Conservation (phyloP, 2,113 vertebrate genomes). For the Saccopteryx bilineata region DNA sequence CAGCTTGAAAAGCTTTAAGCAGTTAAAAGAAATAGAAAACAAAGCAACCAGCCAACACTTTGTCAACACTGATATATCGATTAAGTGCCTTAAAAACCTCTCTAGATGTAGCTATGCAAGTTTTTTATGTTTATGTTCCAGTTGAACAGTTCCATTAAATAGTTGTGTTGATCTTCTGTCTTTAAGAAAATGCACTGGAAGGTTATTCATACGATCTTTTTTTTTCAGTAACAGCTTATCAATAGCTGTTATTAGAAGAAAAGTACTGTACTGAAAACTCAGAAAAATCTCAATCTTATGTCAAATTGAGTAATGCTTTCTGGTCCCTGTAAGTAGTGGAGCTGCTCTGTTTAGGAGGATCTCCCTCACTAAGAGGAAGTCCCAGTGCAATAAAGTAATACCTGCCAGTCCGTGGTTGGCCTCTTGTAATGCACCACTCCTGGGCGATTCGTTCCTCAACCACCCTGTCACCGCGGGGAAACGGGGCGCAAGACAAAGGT, state of each 20-base stretch:
- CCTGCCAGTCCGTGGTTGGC: constrained; percentile 61
- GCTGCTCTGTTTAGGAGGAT: constrained; percentile 91
- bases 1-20: constrained; percentile 88
- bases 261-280: constrained; percentile 87
- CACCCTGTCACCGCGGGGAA: neutral
- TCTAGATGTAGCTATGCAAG: constrained; percentile 99
- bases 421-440: constrained; percentile 3
- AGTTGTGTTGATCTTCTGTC: constrained; percentile 87
- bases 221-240: constrained; percentile 87
- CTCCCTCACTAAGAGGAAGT: constrained; percentile 93
- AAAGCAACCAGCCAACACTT: constrained; percentile 79
- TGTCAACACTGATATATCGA: constrained; percentile 86
- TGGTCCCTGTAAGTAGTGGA: constrained; percentile 94
- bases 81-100: constrained; percentile 97
- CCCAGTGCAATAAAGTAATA: constrained; percentile 92
- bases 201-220: constrained; percentile 80
- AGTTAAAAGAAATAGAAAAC: constrained; percentile 84
- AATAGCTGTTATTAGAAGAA: constrained; percentile 88
- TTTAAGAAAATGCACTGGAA: constrained; percentile 88
- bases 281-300: constrained; percentile 83
- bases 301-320: constrained; percentile 91
- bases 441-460: neutral
- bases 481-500: neutral
- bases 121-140: constrained; percentile 90
- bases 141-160: constrained; percentile 85